phyloP scores from a whole-genome alignment of 2,888 invertebrate species.

The Drosophila seclusa region DNA sequence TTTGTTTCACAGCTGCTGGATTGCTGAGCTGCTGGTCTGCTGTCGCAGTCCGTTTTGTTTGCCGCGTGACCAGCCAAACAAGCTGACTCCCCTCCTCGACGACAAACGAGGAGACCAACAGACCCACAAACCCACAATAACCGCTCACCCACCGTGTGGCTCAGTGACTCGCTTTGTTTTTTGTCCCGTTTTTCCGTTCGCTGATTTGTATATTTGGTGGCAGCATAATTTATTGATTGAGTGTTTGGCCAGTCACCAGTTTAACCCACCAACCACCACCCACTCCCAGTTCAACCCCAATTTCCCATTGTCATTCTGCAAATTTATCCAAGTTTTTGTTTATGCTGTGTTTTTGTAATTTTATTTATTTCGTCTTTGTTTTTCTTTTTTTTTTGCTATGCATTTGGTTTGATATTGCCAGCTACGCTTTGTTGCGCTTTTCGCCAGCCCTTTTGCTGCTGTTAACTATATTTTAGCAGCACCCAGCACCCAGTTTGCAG shows the following conservation, averaged over 20 bases:
- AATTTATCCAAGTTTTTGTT: conserved; percentile 38
- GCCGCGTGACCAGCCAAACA: conserved; percentile 76
- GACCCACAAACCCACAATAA: conserved; percentile 12
- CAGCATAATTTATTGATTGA: conserved; percentile 82
- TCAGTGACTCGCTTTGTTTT: conserved; percentile 20
- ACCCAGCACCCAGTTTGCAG: neutral
- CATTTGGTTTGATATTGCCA: conserved; percentile 74
- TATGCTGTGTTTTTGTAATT: conserved; percentile 9
- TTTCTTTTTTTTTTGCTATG: conserved; percentile 9
- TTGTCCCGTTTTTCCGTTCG: conserved; percentile 50
- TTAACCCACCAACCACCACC: conserved; percentile 6
- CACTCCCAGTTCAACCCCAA: conserved; percentile 19
- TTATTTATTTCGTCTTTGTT: conserved; percentile 9
- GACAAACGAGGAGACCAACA: conserved; percentile 4
- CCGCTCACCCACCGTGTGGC: conserved; percentile 15
- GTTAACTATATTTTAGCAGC: conserved; percentile 57
- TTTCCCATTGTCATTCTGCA: conserved; percentile 61
- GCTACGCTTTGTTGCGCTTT: conserved; percentile 77
- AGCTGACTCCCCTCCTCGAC: conserved; percentile 33
- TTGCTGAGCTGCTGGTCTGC: conserved; percentile 10
- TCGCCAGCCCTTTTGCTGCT: conserved; percentile 58
- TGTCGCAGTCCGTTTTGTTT: conserved; percentile 54
- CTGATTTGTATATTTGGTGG: conserved; percentile 76
- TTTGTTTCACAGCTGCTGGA: conserved; percentile 72
- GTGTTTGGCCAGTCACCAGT: conserved; percentile 66